Conservation (phyloP, 1,140 invertebrate species). For the Pseudobourletiella spinata region DNA sequence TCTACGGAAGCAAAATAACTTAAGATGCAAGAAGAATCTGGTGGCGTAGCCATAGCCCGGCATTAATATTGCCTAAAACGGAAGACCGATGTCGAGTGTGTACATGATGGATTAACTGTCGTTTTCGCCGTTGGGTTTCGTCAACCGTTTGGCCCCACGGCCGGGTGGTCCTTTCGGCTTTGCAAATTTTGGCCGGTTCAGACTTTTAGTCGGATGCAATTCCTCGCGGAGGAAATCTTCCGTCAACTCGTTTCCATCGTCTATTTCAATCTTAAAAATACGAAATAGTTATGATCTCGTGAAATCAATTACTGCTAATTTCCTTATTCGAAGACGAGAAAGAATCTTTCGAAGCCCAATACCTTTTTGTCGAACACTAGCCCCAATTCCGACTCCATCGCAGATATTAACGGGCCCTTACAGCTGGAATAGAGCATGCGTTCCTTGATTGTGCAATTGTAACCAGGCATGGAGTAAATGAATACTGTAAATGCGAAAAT, state of each 20-base stretch:
- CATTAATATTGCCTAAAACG: background rate
- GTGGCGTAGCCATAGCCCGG: no score
- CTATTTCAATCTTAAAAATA: slow-evolving; percentile 77
- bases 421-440: slow-evolving; percentile 97
- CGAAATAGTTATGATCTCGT: no score
- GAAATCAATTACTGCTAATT: background rate
- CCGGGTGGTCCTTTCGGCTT: slow-evolving; percentile 91
- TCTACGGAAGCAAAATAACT: no score
- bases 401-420: slow-evolving; percentile 74
- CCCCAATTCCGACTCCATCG: slow-evolving; percentile 55
- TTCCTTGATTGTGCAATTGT: slow-evolving; percentile 86
- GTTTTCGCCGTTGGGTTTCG: slow-evolving; percentile 46
- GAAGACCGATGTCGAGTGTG: background rate
- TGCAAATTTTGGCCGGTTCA: slow-evolving; percentile 81
- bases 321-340: background rate
- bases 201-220: slow-evolving; percentile 82
- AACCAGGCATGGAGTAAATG: slow-evolving; percentile 95
- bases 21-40: no score
- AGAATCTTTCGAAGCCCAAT: no score
- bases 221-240: slow-evolving; percentile 84
- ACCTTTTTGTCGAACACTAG: slow-evolving; percentile 80
- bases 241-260: slow-evolving; percentile 75
- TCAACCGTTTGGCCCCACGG: slow-evolving; percentile 80
- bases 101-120: background rate
- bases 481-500: slow-evolving; percentile 65